These are phyloP conservation scores for Cololabis saira DNA, from an alignment of 2,113 vertebrate species.

Conservation along the genomic window DNA sequence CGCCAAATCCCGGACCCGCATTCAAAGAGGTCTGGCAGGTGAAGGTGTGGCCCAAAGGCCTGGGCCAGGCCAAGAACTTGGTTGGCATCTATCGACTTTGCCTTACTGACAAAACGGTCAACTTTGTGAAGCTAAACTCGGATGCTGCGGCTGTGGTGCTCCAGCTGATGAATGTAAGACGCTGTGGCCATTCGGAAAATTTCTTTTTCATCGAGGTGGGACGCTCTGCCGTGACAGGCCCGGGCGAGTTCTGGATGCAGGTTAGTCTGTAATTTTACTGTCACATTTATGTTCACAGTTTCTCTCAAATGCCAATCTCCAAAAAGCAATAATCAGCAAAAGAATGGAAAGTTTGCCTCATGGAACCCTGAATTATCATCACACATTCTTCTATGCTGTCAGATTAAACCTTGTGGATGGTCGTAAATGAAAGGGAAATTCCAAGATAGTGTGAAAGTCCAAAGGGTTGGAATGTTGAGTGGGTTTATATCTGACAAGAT, in stretches of 20 bases:
- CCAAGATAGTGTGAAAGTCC: too few relatives aligned
- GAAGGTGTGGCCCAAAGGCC: slow-evolving; percentile 86
- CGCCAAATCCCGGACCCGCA: slow-evolving; percentile 77
- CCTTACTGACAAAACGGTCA: slow-evolving; percentile 84
- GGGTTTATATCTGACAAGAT: too few relatives aligned
- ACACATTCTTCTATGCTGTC: background rate
- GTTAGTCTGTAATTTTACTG: slow-evolving; percentile 54
- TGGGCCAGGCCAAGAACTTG: slow-evolving; percentile 84
- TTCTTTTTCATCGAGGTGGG: slow-evolving; percentile 89
- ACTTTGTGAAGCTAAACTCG: slow-evolving; percentile 84
- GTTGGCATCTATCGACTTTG: slow-evolving; percentile 86
- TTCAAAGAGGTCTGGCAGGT: slow-evolving; percentile 90
- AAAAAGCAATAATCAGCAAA: background rate
- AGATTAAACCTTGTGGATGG: background rate
- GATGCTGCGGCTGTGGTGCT: slow-evolving; percentile 84
- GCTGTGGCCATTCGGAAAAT: slow-evolving; percentile 86
- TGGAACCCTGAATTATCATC: background rate
- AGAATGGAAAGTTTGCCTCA: background rate
- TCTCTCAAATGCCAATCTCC: slow-evolving; percentile 2
- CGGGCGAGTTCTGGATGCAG: slow-evolving; percentile 89
- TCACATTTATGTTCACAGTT: background rate
- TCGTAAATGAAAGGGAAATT: background rate
- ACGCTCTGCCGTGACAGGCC: slow-evolving; percentile 83
- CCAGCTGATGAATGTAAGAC: slow-evolving; percentile 86
- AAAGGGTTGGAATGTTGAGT: too few relatives aligned